phyloP scores from a whole-genome alignment of 2,113 vertebrate species.

The Microcebus jonahi region DNA sequence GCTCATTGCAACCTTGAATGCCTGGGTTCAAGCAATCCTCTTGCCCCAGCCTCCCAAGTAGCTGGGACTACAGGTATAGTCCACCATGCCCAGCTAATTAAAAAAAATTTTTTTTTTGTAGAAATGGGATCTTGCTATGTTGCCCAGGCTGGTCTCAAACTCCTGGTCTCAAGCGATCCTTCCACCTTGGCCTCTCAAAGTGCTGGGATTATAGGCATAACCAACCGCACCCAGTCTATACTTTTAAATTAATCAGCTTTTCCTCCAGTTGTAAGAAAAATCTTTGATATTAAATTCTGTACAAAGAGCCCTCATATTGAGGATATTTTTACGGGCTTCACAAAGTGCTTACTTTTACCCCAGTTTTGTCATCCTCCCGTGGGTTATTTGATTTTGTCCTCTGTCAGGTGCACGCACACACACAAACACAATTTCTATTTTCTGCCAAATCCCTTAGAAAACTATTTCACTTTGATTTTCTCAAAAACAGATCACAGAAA shows the following conservation, averaged over 20 bases:
- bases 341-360: background rate
- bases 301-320: background rate
- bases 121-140: too few relatives aligned
- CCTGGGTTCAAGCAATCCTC: too few relatives aligned
- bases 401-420: background rate
- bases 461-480: background rate
- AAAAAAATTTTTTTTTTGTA: too few relatives aligned
- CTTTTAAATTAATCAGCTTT: conserved; percentile 49
- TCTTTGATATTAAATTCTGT: conserved; percentile 53
- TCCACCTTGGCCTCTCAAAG: too few relatives aligned
- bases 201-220: too few relatives aligned
- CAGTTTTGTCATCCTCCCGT: background rate
- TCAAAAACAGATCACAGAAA: background rate
- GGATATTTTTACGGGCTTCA: conserved; percentile 51
- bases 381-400: conserved; percentile 17
- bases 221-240: background rate
- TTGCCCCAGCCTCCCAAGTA: too few relatives aligned
- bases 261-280: background rate
- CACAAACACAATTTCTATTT: conserved; percentile 32
- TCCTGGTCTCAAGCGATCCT: too few relatives aligned
- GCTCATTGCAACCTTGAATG: too few relatives aligned
- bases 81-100: too few relatives aligned
- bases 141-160: too few relatives aligned
- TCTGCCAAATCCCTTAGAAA: conserved; percentile 32
- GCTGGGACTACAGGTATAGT: too few relatives aligned